Conservation (phyloP, 2,113 vertebrate species). For the Chaetura pelagica region DNA sequence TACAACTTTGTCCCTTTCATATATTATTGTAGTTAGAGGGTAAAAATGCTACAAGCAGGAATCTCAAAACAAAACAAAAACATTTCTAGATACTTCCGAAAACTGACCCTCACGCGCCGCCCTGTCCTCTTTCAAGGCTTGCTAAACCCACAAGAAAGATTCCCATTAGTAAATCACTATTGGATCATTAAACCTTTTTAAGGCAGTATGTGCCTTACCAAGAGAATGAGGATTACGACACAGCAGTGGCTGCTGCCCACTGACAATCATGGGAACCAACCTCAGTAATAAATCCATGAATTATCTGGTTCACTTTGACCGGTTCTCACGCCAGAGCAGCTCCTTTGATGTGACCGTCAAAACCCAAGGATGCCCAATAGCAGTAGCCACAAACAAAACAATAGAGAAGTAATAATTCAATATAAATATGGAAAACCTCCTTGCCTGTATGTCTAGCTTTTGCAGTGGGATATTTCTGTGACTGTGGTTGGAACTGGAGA, state of each 20-base stretch:
- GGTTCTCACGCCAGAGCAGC: conserved; percentile 77
- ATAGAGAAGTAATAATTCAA: conserved; percentile 44
- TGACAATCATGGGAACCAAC: conserved; percentile 78
- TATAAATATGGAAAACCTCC: conserved; percentile 32
- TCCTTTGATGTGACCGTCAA: conserved; percentile 81
- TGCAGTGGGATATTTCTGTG: not conserved
- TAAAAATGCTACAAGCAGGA: not conserved
- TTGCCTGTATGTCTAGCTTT: not conserved
- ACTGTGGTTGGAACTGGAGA: not conserved
- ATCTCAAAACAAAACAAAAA: not conserved
- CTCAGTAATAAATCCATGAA: conserved; percentile 77
- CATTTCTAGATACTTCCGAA: conserved; percentile 18
- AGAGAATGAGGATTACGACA: conserved; percentile 82
- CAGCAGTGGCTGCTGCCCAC: conserved; percentile 67
- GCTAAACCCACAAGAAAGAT: conserved; percentile 60
- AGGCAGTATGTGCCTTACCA: conserved; percentile 72
- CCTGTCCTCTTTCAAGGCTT: not conserved
- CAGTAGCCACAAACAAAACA: conserved; percentile 45
- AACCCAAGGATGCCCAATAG: conserved; percentile 63
- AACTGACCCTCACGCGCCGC: conserved; percentile 30
- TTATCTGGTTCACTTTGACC: conserved; percentile 76
- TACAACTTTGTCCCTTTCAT: not conserved
- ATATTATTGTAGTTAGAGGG: not conserved
- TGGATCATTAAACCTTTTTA: conserved; percentile 78
- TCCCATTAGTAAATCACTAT: conserved; percentile 77